Evolutionary conservation across 2,888 invertebrate genomes (phyloP), one percentile per base, ranked within the genome.

Genomic region (Zaprionus bogoriensis): DNA sequence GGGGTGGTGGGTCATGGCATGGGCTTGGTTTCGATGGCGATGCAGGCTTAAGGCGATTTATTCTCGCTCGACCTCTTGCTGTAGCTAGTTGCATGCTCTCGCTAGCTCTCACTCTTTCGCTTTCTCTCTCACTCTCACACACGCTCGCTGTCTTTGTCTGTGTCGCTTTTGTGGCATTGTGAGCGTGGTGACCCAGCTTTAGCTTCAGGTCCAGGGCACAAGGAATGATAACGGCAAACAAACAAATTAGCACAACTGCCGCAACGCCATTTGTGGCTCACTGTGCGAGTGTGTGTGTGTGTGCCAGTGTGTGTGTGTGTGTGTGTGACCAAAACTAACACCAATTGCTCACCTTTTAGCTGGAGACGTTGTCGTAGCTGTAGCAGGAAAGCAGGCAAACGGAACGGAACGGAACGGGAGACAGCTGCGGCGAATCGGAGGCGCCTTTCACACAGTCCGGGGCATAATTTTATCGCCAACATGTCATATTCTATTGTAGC

Each of bases 401-500:
- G n/a, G n/a, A n/a, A n/a, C n/a, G n/a, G n/a, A n/a, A n/a, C n/a
- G n/a, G n/a, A n/a, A n/a, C n/a, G n/a, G n/a, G n/a, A n/a, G n/a
- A n/a, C n/a, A n/a, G n/a, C n/a, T 32, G 32, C 32, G 4, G 6
- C n/a, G 7, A n/a, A 32, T 23, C 6, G 20, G 42, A 44, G 7
- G 44, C 22, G 39, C 28, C 61, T 55, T 55, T 57, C 32, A 36
- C 32, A 36, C 58, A 52, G 60, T 60, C 54, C 41, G 46, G 38
- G 81, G 80, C 87, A 81, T 86, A 86, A 80, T 86, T 86, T 74
- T 86, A 82, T 84, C 80, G 80, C 84, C 72, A 71, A 78, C 78
- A 86, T 87, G 87, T 88, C 88, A 88, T 82, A 86, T 82, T 78
- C 87, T 73, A 86, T 87, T 82, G 77, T 83, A 71, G 75, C 84